Base-by-base conservation (phyloP, 2,113 vertebrate genomes). In the Lophotis ruficrista region DNA sequence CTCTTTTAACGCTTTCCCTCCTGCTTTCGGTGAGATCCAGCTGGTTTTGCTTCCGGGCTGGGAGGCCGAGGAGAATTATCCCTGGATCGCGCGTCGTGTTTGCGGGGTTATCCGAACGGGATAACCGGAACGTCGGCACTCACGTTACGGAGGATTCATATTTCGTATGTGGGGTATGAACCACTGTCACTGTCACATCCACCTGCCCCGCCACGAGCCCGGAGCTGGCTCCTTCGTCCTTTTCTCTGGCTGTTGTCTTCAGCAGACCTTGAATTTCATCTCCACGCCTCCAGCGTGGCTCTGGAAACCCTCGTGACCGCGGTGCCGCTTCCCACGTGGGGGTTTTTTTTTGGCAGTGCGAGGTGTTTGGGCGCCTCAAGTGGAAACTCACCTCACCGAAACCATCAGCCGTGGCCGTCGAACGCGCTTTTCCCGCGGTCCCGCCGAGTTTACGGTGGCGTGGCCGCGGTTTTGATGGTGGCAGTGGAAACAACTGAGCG, bases 91-190 rank as follows among this genome's bases (percentile, higher is more conserved):
- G 5, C 13, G 0, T 41, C 0, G 57, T 77, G 56, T 78, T 94
- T 72, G 41, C 14, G 41, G 14, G 14, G 85, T 87, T 88, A 53
- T 81, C 83, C 9, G 1, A 38, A 4, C 7, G 1, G 45, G 86
- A 78, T 90, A 95, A 86, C 87, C 4, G 2, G 86, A 89, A 84
- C 15, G 3, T 65, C 3, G 1, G 77, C 89, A 57, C 43, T 28
- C 66, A 61, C 77, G 17, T 72, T 89, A 89, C 89, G n/a, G 25
- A 69, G 83, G 86, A 95, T 97, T 95, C 92, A 94, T 96, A 94
- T 96, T 94, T 89, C 84, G 94, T 89, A 65, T 45, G 7, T 20
- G 35, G 92, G 73, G 12, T 87, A 78, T 45, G 87, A 79, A 71
- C 73, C 23, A 1, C 48, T 65, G 89, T 31, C 61, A 5, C 43